A percentile compares a stretch with the other conserved stretches of the same genome.
phyloP scores from a whole-genome alignment of 2,888 invertebrate genomes.

The Shargacucullia verbasci region DNA sequence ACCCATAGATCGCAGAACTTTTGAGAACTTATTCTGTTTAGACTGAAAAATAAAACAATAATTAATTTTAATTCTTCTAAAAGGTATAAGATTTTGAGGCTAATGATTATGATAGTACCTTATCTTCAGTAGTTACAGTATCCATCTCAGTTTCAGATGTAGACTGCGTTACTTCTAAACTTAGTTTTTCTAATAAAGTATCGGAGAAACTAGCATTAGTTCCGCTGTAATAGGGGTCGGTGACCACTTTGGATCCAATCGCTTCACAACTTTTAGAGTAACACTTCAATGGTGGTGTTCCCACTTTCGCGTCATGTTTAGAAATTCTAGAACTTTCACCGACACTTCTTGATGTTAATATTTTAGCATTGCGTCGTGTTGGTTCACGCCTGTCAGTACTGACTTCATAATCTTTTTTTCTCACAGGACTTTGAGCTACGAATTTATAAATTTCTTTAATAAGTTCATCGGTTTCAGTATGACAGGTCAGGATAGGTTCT shows the following conservation, averaged over 20 bases:
- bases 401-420: constrained; percentile 50
- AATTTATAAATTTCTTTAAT: constrained; percentile 83
- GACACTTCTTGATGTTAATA: constrained; percentile 66
- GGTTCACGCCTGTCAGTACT: constrained; percentile 30
- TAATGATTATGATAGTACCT: constrained; percentile 18
- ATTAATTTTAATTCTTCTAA: neutral
- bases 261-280: constrained; percentile 84
- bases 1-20: constrained; percentile 70
- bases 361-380: constrained; percentile 32
- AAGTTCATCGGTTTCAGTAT: constrained; percentile 76
- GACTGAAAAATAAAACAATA: constrained; percentile 62
- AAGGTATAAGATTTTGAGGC: neutral
- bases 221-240: constrained; percentile 63
- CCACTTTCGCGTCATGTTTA: constrained; percentile 75
- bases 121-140: constrained; percentile 52
- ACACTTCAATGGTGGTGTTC: constrained; percentile 73
- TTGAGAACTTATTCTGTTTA: constrained; percentile 69
- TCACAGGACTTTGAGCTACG: constrained; percentile 71
- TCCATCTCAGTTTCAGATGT: constrained; percentile 67
- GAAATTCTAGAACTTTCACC: constrained; percentile 68
- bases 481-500: constrained; percentile 10
- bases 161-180: constrained; percentile 69
- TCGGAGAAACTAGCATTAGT: constrained; percentile 77
- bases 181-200: constrained; percentile 75
- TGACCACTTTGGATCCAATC: constrained; percentile 67